These are phyloP conservation scores for Hyphantria cunea DNA, from an alignment of 1,140 invertebrate species.

Conservation along the genomic window DNA sequence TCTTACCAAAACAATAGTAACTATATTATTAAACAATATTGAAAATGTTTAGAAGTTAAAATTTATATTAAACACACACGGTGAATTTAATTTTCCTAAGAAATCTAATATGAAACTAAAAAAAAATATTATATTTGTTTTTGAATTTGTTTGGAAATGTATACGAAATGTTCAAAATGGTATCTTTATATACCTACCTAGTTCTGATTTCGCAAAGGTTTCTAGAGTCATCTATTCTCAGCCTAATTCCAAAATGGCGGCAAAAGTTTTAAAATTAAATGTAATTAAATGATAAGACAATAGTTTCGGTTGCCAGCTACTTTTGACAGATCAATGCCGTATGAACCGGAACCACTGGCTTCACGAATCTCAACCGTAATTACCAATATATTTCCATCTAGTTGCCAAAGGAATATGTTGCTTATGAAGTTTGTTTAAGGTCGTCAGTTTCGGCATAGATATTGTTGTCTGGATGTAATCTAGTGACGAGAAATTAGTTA, in stretches of 20 bases:
- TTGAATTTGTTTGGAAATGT: no score
- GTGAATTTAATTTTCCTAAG: no score
- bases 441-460: slow-evolving; percentile 13
- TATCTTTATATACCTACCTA: no score
- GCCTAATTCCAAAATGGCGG: neutral
- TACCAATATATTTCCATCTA: slow-evolving; percentile 6
- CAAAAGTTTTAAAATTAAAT: slow-evolving; percentile 11
- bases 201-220: no score
- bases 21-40: no score
- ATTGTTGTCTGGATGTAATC: slow-evolving; percentile 9
- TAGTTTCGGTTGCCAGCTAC: slow-evolving; percentile 40
- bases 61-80: no score
- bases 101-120: no score
- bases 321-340: slow-evolving; percentile 60
- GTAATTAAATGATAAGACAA: slow-evolving; percentile 49
- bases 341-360: slow-evolving; percentile 55
- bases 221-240: neutral
- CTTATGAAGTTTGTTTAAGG: slow-evolving; percentile 15
- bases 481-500: slow-evolving; percentile 23
- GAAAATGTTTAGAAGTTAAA: no score
- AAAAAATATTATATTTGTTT: no score
- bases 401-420: slow-evolving; percentile 7
- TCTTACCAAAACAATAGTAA: no score
- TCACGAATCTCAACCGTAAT: slow-evolving; percentile 27
- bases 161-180: no score